Base-by-base conservation (phyloP, 2,888 invertebrate species). In the Nymphalis polychloros region DNA sequence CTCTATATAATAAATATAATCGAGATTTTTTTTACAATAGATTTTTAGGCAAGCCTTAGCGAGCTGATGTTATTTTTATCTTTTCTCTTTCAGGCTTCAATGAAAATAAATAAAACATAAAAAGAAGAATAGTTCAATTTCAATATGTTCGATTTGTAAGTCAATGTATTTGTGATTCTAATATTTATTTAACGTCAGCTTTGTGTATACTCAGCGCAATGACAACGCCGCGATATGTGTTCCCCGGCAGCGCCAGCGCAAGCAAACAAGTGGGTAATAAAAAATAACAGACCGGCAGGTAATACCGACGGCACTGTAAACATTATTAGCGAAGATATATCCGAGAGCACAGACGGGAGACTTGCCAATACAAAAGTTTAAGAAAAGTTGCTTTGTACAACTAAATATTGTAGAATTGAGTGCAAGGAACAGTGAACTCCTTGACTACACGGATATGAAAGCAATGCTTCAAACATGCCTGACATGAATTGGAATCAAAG, bases 261-360 rank as follows among this genome's bases (percentile, higher is more conserved):
- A 31, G 27, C 60, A 61, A 61, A 61, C 49, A 61, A 49, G 60
- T 61, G 31, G 31, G 60, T 49, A 31, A 49, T 61, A 61, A 31
- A 49, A 59, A 65, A 59, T 52, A 65, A 23, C 64, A 64, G 64
- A 59, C 55, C 50, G 50, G 27, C 59, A 65, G 64, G 64, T 59
- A 52, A 52, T 50, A 59, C 31, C 59, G 35, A 46, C 53, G 6
- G 50, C 6, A 31, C 59, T 50, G 52, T 19, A 65, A 59, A 64
- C 65, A 52, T 52, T 65, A 65, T 59, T 65, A 59, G 50, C 59
- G 13, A 13, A 47, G 65, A 52, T 47, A 57, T 55, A 31, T 50
- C 59, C 16, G 46, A 27, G 17, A n/a, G 63, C 4, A 35, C 49
- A 57, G 48, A 57, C 48, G 19, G 7, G 57, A 47, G 48, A 57